Evolutionary conservation across 2,113 vertebrate species (phyloP), one percentile per base, ranked within the genome.

Genomic region (Jacana jacana): DNA sequence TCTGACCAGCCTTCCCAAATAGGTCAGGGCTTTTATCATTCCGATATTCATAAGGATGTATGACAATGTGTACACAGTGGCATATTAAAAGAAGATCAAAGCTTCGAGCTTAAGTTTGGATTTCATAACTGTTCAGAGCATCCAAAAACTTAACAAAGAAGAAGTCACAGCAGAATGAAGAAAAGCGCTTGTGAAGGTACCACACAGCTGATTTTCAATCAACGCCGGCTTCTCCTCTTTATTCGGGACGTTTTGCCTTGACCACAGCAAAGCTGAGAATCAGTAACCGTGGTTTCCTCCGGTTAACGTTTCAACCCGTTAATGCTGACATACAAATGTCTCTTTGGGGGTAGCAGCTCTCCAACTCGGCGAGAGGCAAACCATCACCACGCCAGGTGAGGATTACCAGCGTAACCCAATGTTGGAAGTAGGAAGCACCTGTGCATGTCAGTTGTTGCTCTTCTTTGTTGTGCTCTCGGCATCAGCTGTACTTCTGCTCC

Each of bases 141-240:
- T 20, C 8, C 9, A 79, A 51, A 64, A 94, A 39, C 2, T n/a
- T 54, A 63, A 82, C 27, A 69, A 60, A 57, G 19, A 49, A 52
- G 55, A 44, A 9, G 15, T 63, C n/a, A 58, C 1, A 17, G 22
- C 6, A 91, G 39, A 85, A 89, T 18, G 60, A 84, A 79, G 18
- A 60, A 91, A 85, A 60, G 40, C 25, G 81, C 8, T 13, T n/a
- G 40, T 11, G 24, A 81, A 61, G 44, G 35, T 35, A 72, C 10
- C 24, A 42, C 4, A 3, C 0, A 3, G 11, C 7, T 51, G 12
- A 72, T 63, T 91, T 79, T 51, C 0, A 0, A 31, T n/a, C 61
- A 80, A 76, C 33, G 72, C 2, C 7, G 5, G 14, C 54, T 40
- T 79, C 49, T 75, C 55, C 4, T 42, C 60, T 58, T 65, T 48